phyloP scores from a whole-genome alignment of 2,888 invertebrate genomes.

The Galeruca laticollis region DNA sequence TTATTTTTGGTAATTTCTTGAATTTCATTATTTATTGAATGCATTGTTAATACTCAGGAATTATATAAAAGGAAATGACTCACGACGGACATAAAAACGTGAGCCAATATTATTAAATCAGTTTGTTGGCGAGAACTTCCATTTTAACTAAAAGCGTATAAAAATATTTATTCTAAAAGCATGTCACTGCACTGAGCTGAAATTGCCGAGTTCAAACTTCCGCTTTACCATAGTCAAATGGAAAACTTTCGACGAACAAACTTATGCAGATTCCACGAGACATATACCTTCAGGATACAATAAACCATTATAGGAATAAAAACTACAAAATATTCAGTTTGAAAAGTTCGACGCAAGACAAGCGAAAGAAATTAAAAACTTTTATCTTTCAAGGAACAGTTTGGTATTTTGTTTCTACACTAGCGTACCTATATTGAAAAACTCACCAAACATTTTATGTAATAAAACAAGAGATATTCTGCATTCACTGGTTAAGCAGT shows the following conservation, averaged over 20 bases:
- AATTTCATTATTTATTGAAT: no score
- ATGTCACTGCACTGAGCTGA: slow-evolving; percentile 12
- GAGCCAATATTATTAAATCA: not conserved
- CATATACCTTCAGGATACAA: slow-evolving; percentile 36
- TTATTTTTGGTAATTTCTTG: no score
- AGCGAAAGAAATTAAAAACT: slow-evolving; percentile 33
- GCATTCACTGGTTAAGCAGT: not conserved
- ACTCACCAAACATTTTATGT: not conserved
- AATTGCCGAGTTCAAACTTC: slow-evolving; percentile 34
- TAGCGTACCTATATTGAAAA: slow-evolving; percentile 13
- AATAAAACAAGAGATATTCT: not conserved
- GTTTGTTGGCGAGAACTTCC: not conserved
- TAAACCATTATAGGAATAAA: slow-evolving; percentile 34
- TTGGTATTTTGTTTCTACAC: slow-evolving; percentile 14
- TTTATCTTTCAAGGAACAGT: slow-evolving; percentile 22
- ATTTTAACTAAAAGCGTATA: slow-evolving; percentile 2
- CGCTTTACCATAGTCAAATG: slow-evolving; percentile 28
- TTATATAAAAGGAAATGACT: no score
- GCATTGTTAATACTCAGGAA: no score
- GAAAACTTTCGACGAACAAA: slow-evolving; percentile 32
- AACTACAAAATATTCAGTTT: slow-evolving; percentile 34
- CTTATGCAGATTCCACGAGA: slow-evolving; percentile 32
- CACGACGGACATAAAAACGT: not conserved
- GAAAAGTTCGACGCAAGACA: slow-evolving; percentile 27
- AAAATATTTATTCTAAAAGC: slow-evolving; percentile 8